Percentiles rank a stretch among this genome's conserved stretches.
phyloP scores from a whole-genome alignment of 2,888 invertebrate genomes.

The Strigamia crassipes region DNA sequence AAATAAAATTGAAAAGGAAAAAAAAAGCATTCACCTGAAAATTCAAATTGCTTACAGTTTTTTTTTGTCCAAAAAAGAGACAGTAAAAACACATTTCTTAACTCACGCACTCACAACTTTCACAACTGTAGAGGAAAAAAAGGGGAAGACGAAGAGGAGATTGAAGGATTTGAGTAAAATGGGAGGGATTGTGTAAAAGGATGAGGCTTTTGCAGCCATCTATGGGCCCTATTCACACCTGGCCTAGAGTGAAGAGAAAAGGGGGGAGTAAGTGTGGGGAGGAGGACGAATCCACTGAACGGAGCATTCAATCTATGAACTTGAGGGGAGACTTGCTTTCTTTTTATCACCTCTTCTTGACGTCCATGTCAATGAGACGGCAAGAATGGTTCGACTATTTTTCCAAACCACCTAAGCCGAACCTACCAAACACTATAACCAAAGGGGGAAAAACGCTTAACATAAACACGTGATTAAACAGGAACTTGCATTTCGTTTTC shows the following conservation, averaged over 20 bases:
- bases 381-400: constrained; percentile 29
- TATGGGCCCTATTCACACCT: constrained; percentile 38
- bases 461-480: constrained; percentile 20
- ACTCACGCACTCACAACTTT: constrained; percentile 1
- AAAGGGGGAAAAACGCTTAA: neutral
- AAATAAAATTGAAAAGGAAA: neutral
- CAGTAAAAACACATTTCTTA: constrained; percentile 33
- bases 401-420: constrained; percentile 30
- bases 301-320: constrained; percentile 42
- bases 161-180: constrained; percentile 35
- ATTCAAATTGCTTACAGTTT: neutral
- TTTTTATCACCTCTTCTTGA: constrained; percentile 42
- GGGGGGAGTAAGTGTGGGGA: constrained; percentile 26
- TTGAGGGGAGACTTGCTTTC: constrained; percentile 42
- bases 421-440: constrained; percentile 20
- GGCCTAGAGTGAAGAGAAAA: constrained; percentile 30
- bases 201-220: constrained; percentile 42
- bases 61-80: neutral
- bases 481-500: constrained; percentile 19
- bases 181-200: constrained; percentile 42
- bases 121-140: neutral
- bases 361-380: constrained; percentile 37
- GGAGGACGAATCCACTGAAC: constrained; percentile 30
- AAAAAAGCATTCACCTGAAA: neutral
- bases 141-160: constrained; percentile 14